Evolutionary conservation across 2,888 invertebrate genomes (phyloP).

Genomic region (Magallana nippona): DNA sequence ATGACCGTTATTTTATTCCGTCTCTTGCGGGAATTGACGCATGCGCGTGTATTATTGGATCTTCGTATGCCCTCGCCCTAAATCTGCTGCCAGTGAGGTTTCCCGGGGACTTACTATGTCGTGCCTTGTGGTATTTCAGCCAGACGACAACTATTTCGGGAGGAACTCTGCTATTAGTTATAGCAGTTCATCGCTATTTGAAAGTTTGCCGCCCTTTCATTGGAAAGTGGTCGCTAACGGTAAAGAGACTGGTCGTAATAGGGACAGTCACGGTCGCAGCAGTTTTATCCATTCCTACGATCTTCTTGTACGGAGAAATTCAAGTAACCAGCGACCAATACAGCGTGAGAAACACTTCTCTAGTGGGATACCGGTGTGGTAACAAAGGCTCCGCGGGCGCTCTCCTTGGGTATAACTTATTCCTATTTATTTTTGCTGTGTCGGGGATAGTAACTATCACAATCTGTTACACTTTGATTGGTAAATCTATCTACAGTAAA

Average conservation of each 20-base stretch:
- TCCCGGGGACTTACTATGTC: slow-evolving; percentile 43
- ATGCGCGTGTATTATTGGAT: slow-evolving; percentile 43
- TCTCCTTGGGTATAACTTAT: slow-evolving; percentile 40
- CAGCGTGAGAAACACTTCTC: neutral
- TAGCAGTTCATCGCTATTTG: slow-evolving; percentile 47
- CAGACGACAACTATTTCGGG: slow-evolving; percentile 43
- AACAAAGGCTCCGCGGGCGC: neutral
- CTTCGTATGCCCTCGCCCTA: slow-evolving; percentile 43
- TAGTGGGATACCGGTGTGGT: slow-evolving; percentile 48
- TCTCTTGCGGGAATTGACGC: slow-evolving; percentile 42
- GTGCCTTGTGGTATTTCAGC: slow-evolving; percentile 47
- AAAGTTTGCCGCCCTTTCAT: slow-evolving; percentile 48
- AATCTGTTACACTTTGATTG: slow-evolving; percentile 41
- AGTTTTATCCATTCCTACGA: slow-evolving; percentile 40
- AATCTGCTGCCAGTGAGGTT: slow-evolving; percentile 46
- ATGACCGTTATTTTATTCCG: slow-evolving; percentile 49
- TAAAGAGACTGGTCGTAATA: slow-evolving; percentile 43
- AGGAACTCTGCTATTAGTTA: slow-evolving; percentile 40
- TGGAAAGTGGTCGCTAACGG: slow-evolving; percentile 11
- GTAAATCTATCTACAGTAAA: slow-evolving; percentile 45
- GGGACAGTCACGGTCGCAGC: slow-evolving; percentile 32
- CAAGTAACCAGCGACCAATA: neutral
- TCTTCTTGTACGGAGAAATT: slow-evolving; percentile 49
- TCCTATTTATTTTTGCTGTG: slow-evolving; percentile 38
- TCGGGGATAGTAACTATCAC: slow-evolving; percentile 40